Base-by-base conservation (phyloP, 2,797 vertebrate genomes). In the Phaenicophaeus curvirostris region DNA sequence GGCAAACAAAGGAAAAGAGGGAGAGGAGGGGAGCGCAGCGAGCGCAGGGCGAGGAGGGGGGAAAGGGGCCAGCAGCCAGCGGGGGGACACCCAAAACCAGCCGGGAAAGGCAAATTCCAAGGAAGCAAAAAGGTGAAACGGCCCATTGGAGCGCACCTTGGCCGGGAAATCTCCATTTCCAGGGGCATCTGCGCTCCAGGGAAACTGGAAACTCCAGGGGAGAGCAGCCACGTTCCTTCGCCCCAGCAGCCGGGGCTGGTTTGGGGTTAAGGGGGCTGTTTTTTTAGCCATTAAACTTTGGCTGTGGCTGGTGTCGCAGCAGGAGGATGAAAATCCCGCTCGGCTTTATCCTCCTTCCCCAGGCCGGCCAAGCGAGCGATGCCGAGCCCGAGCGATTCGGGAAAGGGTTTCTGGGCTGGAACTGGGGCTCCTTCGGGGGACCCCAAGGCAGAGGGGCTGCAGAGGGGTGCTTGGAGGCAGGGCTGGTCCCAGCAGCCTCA, bases 171-270 rank as follows among this genome's bases (percentile, higher is more conserved):
- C 89, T 92, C 85, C 55, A 85, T 92, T 95, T 89, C 94, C 93
- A 89, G 87, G 94, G 94, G 93, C 96, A 93, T 84, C 85, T 42
- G 85, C 53, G 66, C 85, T 91, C 65, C 13, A 9, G 77, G 96
- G 95, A 97, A 96, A 96, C 96, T 95, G 95, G 96, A 84, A 94
- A 96, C 94, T 96, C 95, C 89, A 87, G 39, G n/a, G 81, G 78
- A 89, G 71, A 68, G 58, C 21, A 24, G 89, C 87, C 81, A 55
- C 96, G 79, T 95, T 93, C 91, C 84, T 84, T 41, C 59, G 41
- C 25, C 37, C 53, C 72, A 83, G 77, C 77, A 89, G 39, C 69
- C 69, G n/a, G n/a, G 46, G 73, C 87, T 80, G 87, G 76, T 80
- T 31, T 65, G 71, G 33, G 61, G 39, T 58, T 44, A 44, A 44